Percentiles rank a stretch among this genome's conserved stretches.
phyloP scores from a whole-genome alignment of 2,888 invertebrate species.

The Acrocyrtus sp. region DNA sequence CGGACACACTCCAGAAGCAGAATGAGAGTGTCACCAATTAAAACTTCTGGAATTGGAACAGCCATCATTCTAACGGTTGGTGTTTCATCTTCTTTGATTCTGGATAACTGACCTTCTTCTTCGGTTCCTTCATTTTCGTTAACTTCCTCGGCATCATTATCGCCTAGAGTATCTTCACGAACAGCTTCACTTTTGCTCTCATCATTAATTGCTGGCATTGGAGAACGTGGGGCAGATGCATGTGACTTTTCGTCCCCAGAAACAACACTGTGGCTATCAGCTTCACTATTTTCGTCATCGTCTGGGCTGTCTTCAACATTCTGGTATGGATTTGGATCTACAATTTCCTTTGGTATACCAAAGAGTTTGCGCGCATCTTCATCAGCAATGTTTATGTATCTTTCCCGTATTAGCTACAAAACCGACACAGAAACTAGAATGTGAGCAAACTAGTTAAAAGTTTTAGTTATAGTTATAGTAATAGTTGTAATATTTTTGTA shows the following conservation, averaged over 20 bases:
- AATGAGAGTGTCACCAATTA: constrained; percentile 59
- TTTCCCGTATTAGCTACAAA: constrained; percentile 56
- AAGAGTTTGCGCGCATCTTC: constrained; percentile 56
- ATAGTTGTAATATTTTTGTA: background rate
- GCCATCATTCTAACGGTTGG: constrained; percentile 48
- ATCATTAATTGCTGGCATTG: background rate
- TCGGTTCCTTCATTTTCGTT: constrained; percentile 21
- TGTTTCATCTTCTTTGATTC: constrained; percentile 6
- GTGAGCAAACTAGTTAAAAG: constrained; percentile 3
- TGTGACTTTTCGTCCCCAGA: background rate
- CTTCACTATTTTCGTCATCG: constrained; percentile 5
- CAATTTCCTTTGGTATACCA: constrained; percentile 57
- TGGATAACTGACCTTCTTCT: constrained; percentile 9
- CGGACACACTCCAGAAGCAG: constrained; percentile 59
- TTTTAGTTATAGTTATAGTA: background rate
- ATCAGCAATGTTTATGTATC: constrained; percentile 56
- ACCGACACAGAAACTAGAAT: background rate
- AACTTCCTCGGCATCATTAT: constrained; percentile 6
- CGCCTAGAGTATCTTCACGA: background rate
- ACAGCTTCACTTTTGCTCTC: background rate
- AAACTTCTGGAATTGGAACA: constrained; percentile 47
- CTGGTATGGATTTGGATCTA: constrained; percentile 44
- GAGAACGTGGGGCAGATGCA: background rate
- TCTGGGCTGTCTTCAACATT: background rate
- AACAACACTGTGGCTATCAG: background rate